phyloP scores from a whole-genome alignment of 1,140 invertebrate species.

The Drosophila sechellia region DNA sequence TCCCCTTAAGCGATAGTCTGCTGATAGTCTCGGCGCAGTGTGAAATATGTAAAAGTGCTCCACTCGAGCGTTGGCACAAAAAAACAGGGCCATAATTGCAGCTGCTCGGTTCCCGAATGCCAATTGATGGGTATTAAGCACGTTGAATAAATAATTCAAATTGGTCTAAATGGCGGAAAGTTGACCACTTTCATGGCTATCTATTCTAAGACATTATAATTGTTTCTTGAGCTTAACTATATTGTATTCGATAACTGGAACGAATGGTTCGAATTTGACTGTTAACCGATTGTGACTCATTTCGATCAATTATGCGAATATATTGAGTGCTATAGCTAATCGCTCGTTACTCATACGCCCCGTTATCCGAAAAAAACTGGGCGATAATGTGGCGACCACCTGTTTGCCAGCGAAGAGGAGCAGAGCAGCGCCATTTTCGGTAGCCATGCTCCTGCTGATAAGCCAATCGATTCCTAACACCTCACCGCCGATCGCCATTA shows the following conservation, averaged over 20 bases:
- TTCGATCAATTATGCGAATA: neutral
- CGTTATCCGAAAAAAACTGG: slow-evolving; percentile 16
- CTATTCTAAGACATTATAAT: neutral
- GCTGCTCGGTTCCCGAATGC: slow-evolving; percentile 16
- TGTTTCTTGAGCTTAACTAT: neutral
- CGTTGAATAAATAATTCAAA: slow-evolving; percentile 2
- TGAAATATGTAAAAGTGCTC: slow-evolving; percentile 14
- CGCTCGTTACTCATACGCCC: slow-evolving; percentile 59
- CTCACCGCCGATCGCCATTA: slow-evolving; percentile 33
- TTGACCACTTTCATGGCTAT: neutral
- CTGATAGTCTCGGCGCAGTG: slow-evolving; percentile 21
- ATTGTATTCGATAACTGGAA: neutral
- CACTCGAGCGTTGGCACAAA: slow-evolving; percentile 16
- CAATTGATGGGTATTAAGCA: neutral
- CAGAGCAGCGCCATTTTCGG: neutral
- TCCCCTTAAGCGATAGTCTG: slow-evolving; percentile 25
- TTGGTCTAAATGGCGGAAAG: no score
- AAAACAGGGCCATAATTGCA: slow-evolving; percentile 1
- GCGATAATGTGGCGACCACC: slow-evolving; percentile 14
- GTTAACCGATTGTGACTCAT: slow-evolving; percentile 14
- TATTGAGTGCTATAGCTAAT: slow-evolving; percentile 2
- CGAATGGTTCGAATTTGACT: no score
- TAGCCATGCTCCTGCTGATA: slow-evolving; percentile 13
- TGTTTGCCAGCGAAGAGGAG: neutral
- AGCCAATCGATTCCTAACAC: slow-evolving; percentile 29